These are phyloP conservation scores for Tragulus kanchil DNA, from an alignment of 2,113 vertebrate species.

Conservation along the genomic window DNA sequence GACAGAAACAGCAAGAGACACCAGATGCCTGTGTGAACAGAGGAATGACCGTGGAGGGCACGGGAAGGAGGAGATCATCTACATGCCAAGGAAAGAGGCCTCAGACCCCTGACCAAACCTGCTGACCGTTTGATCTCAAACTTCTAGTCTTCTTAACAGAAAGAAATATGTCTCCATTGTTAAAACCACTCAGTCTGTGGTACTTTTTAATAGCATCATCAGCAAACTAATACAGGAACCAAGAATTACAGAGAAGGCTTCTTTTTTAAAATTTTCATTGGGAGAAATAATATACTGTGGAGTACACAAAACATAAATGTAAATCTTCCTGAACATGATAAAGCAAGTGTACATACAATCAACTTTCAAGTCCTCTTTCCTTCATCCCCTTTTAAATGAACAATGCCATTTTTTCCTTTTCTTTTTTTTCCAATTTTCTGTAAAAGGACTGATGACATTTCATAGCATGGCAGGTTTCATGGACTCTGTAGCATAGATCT, in stretches of 20 bases:
- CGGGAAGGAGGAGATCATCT: fast-evolving
- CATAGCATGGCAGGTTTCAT: background rate
- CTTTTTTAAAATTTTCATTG: background rate
- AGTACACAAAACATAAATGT: background rate
- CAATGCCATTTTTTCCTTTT: background rate
- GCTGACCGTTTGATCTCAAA: fast-evolving
- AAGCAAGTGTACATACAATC: background rate
- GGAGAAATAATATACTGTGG: background rate
- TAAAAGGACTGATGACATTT: background rate
- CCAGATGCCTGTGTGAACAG: no score
- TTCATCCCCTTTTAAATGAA: background rate
- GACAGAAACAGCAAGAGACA: background rate
- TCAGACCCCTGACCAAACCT: fast-evolving
- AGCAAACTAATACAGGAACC: background rate
- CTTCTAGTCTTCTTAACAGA: background rate
- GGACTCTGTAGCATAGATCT: no score
- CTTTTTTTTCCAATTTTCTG: background rate
- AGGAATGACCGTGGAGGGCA: fast-evolving
- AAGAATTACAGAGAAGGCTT: background rate
- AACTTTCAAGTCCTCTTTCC: background rate
- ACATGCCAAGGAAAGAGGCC: fast-evolving
- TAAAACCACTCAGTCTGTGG: background rate
- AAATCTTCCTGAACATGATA: background rate
- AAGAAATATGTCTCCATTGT: no score
- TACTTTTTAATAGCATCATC: background rate